These are phyloP conservation scores for Catharus fuscescens DNA, from an alignment of 2,113 vertebrate species.

Conservation along the genomic window DNA sequence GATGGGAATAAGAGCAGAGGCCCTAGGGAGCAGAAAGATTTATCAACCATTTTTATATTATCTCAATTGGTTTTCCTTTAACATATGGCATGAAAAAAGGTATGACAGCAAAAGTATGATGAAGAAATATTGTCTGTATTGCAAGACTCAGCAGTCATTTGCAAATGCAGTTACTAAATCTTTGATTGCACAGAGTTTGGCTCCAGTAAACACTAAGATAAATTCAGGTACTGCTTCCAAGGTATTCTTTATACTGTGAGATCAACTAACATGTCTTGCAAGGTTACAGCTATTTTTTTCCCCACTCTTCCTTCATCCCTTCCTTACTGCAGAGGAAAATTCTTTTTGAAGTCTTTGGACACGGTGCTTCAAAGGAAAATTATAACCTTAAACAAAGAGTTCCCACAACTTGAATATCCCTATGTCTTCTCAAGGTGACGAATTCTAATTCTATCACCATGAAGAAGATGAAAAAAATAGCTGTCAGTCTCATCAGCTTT, in stretches of 20 bases:
- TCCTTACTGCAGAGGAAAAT: not conserved
- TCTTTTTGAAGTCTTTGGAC: constrained; percentile 43
- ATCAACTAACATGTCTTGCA: not conserved
- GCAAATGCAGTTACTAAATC: not conserved
- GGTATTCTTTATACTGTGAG: not conserved
- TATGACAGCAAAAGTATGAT: not conserved
- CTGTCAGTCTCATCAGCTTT: not conserved
- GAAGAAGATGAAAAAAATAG: not conserved
- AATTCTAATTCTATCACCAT: constrained; percentile 6
- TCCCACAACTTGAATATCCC: not conserved
- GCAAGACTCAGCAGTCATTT: not conserved
- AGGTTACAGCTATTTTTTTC: not conserved
- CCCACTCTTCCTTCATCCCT: not conserved
- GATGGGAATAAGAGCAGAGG: not conserved
- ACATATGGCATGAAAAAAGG: not conserved
- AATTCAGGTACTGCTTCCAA: not conserved
- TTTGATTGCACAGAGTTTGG: not conserved
- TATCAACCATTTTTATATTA: not conserved
- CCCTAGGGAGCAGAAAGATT: not conserved
- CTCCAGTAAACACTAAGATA: not conserved
- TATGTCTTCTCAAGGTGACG: not conserved
- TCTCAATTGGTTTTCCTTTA: not conserved
- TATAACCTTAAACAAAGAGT: not conserved
- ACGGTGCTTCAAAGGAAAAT: constrained; percentile 43
- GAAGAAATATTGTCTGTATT: not conserved